Conservation (phyloP, 2,797 vertebrate genomes). For the Loriculus beryllinus region DNA sequence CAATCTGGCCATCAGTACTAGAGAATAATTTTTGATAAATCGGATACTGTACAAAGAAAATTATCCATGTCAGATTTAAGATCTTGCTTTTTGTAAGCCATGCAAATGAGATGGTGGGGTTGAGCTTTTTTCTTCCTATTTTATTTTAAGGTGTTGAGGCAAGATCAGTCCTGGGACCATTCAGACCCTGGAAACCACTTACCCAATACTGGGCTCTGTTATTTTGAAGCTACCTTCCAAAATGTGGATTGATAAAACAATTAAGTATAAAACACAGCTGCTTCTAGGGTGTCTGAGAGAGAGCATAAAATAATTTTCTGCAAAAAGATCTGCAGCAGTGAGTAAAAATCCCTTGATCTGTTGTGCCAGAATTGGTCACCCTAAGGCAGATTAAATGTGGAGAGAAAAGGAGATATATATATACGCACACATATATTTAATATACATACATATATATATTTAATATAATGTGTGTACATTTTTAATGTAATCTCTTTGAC, state of each 20-base stretch:
- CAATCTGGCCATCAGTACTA: background rate
- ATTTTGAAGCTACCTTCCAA: background rate
- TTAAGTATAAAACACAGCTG: background rate
- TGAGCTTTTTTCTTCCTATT: rapidly evolving
- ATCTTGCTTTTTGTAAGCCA: background rate
- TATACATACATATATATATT: background rate
- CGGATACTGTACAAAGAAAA: background rate
- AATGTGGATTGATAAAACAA: background rate
- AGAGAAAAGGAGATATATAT: background rate
- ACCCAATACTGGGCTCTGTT: background rate
- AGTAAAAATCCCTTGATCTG: background rate
- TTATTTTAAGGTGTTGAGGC: background rate
- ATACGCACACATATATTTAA: background rate
- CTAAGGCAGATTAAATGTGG: background rate
- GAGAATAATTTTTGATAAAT: background rate
- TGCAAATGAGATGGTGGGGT: background rate
- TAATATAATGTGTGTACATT: background rate
- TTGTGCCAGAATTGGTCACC: background rate
- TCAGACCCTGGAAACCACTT: background rate
- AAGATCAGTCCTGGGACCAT: background rate
- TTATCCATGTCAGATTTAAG: background rate
- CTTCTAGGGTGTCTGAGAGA: background rate
- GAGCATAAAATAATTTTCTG: background rate
- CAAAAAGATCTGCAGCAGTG: background rate
- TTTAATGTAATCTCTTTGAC: background rate